A percentile compares a stretch with the other conserved stretches of the same genome.
Conservation (phyloP, 2,888 invertebrate species). For the Erebia aethiops region DNA sequence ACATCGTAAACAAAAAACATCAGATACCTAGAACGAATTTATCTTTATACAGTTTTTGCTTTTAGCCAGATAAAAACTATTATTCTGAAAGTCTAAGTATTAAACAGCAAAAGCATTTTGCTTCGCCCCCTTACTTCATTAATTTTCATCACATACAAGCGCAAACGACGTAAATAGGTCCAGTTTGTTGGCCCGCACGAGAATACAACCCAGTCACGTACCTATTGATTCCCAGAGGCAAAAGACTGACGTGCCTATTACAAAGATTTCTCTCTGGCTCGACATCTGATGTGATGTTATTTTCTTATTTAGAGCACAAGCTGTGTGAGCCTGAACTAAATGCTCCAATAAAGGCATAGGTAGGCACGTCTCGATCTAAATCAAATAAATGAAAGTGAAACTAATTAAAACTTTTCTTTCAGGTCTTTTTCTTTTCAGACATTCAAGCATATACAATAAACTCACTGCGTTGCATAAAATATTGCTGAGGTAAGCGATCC, state of each 20-base stretch:
- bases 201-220: constrained; percentile 30
- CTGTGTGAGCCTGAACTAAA: not conserved
- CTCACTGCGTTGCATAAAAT: too few relatives aligned
- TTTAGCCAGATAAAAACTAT: not conserved
- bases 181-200: constrained; percentile 17
- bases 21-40: not conserved
- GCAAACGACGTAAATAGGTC: constrained; percentile 31
- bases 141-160: constrained; percentile 19
- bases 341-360: not conserved
- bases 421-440: too few relatives aligned
- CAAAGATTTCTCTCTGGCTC: constrained; percentile 30
- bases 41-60: not conserved
- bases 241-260: constrained; percentile 37
- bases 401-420: too few relatives aligned
- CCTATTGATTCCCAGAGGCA: constrained; percentile 34
- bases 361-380: too few relatives aligned
- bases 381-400: too few relatives aligned
- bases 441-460: too few relatives aligned
- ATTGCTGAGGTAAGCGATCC: too few relatives aligned
- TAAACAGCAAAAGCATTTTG: constrained; percentile 13
- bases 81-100: constrained; percentile 6
- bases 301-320: constrained; percentile 13
- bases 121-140: constrained; percentile 14
- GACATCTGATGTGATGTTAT: constrained; percentile 14
- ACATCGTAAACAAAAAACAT: not conserved